Evolutionary conservation across 1,140 invertebrate species (phyloP), one percentile per base, ranked within the genome.

Genomic region (Eueides isabella): DNA sequence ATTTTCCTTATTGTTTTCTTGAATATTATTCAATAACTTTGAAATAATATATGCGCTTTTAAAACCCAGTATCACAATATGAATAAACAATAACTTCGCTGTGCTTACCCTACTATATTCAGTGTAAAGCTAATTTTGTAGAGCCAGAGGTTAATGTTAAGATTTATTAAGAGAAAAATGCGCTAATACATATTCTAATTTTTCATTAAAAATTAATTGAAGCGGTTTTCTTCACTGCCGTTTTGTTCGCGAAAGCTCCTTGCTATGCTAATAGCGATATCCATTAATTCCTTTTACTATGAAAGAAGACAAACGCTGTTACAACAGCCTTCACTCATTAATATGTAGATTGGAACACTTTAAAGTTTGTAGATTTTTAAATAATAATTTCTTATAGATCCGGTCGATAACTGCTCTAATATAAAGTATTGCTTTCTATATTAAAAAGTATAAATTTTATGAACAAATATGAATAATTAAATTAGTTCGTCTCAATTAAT

Each of bases 261-360:
- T 31, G 63, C 70, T 75, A 75, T 75, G 73, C 67, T 75, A 75
- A 75, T 71, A 55, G 12, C n/a, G 30, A 26, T 66, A 71, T 75
- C 48, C 66, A 75, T 75, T 75, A 70, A 71, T 75, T 71, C 68
- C 48, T 26, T 26, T 67, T 65, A 23, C 33, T 44, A 41, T 67
- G 44, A 75, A 75, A 71, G 68, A 33, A 75, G 55, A n/a, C 26
- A 41, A 75, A 65, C 73, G 28, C 61, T 38, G 48, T 55, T 55
- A 55, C 48, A 26, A 55, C 19, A 26, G 48, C 9, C 48, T 55
- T 26, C 48, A n/a, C 48, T 55, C 48, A 26, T 55, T 71, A 75
- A 67, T 75, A 75, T 75, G 68, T 31, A 67, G 66, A 75, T 75
- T 71, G 48, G 64, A 67, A 29, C 29, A 61, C 48, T 61, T 61